A percentile compares a stretch with the other conserved stretches of the same genome.
These are phyloP conservation scores for Hypselothyrea guttata DNA, from an alignment of 2,888 invertebrate species.

Conservation along the genomic window DNA sequence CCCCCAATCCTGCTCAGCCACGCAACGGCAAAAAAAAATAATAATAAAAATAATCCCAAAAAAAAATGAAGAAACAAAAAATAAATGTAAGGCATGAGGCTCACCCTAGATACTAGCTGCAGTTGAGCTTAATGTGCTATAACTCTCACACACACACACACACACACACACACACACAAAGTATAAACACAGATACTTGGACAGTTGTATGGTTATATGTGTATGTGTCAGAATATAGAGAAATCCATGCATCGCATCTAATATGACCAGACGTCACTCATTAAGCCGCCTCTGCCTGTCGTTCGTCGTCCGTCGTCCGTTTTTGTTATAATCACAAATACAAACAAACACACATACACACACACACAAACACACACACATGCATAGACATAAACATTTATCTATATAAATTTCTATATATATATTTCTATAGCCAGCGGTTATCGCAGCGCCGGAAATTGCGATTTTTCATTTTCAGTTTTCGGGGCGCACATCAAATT, in stretches of 20 bases:
- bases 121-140: conserved; percentile 63
- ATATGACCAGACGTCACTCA: conserved; percentile 75
- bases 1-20: conserved; percentile 2
- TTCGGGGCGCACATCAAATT: conserved; percentile 63
- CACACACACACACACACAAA: conserved; percentile 12
- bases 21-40: background rate
- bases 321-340: conserved; percentile 45
- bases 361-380: conserved; percentile 4
- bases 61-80: conserved; percentile 11
- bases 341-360: conserved; percentile 18
- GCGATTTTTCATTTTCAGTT: conserved; percentile 72
- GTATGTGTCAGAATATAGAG: conserved; percentile 2
- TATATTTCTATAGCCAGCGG: conserved; percentile 59
- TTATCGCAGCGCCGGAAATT: conserved; percentile 68
- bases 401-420: conserved; percentile 26
- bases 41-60: conserved; percentile 5
- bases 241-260: conserved; percentile 55
- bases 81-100: conserved; percentile 10
- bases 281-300: conserved; percentile 61
- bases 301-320: too few relatives aligned
- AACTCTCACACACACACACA: conserved; percentile 51
- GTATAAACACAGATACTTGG: too few relatives aligned
- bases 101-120: conserved; percentile 19
- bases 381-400: conserved; percentile 16
- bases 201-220: too few relatives aligned